phyloP scores from a whole-genome alignment of 37 sponge, comb jelly and placozoan genomes.

The Halisarca cf. caerulea region DNA sequence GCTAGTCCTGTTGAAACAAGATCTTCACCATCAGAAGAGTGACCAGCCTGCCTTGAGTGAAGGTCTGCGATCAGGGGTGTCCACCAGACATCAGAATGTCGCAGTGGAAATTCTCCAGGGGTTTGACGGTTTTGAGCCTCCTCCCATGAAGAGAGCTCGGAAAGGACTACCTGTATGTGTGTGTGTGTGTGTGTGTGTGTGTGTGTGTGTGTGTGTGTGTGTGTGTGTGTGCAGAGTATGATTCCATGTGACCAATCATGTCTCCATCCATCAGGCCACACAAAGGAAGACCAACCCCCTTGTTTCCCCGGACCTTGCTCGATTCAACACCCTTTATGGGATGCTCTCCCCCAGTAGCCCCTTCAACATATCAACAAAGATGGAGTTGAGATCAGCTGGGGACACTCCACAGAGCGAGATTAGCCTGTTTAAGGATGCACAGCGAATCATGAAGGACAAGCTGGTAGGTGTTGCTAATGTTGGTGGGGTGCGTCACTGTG shows the following conservation, averaged over 20 bases:
- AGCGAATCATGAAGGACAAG: conserved; percentile 40
- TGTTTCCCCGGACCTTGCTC: conserved; percentile 3
- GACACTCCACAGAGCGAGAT: conserved; percentile 62
- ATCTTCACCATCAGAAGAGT: conserved; percentile 13
- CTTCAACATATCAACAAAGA: conserved; percentile 22
- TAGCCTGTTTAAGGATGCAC: conserved; percentile 73
- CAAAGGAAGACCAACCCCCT: conserved; percentile 22
- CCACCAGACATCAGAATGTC: background rate
- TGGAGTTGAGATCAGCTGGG: conserved; percentile 49
- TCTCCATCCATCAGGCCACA: conserved; percentile 2
- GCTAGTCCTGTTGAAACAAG: conserved; percentile 40
- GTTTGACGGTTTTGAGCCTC: background rate
- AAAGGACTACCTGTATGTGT: conserved; percentile 12
- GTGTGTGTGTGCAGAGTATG: conserved; percentile 18
- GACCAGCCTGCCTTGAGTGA: background rate
- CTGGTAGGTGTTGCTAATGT: conserved; percentile 50
- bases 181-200: conserved; percentile 42
- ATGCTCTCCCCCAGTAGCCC: conserved; percentile 37
- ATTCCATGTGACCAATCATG: background rate
- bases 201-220: conserved; percentile 39
- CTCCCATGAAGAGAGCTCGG: background rate
- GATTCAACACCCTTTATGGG: conserved; percentile 44
- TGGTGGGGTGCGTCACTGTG: too few species aligned
- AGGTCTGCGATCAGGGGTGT: background rate
- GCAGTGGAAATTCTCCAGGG: background rate